These are phyloP conservation scores for Rhinoraja longicauda DNA, from an alignment of 2,797 vertebrate species.

Conservation along the genomic window DNA sequence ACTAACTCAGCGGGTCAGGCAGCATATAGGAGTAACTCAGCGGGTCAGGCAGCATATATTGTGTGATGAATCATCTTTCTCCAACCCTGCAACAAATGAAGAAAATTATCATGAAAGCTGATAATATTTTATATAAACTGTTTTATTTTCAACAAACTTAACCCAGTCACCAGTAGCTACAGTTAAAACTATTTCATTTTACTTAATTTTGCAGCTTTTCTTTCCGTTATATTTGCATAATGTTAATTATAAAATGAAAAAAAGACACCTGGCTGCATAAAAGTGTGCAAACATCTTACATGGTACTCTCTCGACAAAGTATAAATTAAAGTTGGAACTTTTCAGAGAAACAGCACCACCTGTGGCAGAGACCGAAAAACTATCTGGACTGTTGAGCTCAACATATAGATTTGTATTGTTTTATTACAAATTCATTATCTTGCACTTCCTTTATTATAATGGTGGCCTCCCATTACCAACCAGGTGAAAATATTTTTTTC, in stretches of 20 bases:
- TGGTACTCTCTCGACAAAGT: neutral
- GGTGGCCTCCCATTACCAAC: neutral
- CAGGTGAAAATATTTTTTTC: neutral
- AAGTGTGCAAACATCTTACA: neutral
- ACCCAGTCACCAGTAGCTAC: neutral
- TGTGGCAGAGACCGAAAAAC: neutral
- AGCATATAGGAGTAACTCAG: no score
- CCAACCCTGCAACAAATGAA: no score
- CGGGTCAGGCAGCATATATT: no score
- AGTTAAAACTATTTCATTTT: neutral
- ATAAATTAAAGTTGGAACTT: neutral
- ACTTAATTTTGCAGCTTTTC: neutral
- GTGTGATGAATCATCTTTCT: neutral
- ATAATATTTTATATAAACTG: neutral
- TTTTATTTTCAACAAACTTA: neutral
- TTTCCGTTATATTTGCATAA: neutral
- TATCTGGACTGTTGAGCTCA: neutral
- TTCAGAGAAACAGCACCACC: neutral
- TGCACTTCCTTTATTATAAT: neutral
- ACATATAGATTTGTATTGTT: neutral
- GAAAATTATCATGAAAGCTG: no score
- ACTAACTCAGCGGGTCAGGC: no score
- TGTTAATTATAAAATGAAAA: neutral
- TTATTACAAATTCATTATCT: neutral
- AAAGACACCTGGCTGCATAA: neutral